A percentile compares a stretch with the other conserved stretches of the same genome.
Conservation (phyloP, 1,140 invertebrate genomes). For the Panagrolaimus sp. region DNA sequence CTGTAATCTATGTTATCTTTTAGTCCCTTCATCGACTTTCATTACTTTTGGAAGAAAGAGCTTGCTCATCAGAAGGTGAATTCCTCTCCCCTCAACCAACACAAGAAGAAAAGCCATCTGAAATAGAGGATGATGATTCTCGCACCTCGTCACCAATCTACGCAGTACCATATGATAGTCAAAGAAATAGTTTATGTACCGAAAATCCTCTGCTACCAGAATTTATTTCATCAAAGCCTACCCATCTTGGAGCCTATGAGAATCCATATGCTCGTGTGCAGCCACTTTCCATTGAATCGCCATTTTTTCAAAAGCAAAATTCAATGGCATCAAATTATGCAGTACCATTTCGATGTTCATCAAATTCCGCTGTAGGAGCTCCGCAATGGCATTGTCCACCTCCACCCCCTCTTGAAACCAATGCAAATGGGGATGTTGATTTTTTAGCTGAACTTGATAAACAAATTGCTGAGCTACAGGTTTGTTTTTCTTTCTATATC, state of each 20-base stretch:
- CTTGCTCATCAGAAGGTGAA: not conserved
- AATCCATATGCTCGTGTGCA: not conserved
- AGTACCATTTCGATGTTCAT: not conserved
- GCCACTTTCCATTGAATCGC: slow-evolving; percentile 7
- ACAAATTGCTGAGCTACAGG: slow-evolving; percentile 28
- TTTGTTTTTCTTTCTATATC: not conserved
- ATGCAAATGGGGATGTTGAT: slow-evolving; percentile 6
- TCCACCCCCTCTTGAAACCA: not conserved
- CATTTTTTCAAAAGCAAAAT: not conserved
- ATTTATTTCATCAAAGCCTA: not conserved
- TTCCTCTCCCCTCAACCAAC: slow-evolving; percentile 3
- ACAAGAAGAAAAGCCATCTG: not conserved
- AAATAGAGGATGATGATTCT: no score
- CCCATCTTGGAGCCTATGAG: not conserved
- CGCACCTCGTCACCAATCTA: slow-evolving; percentile 19
- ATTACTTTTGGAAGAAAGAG: slow-evolving; percentile 18
- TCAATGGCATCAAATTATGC: not conserved
- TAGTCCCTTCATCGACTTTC: slow-evolving; percentile 22
- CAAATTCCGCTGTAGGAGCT: no score
- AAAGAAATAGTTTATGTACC: not conserved
- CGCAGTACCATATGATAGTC: slow-evolving; percentile 24
- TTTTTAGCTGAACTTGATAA: slow-evolving; percentile 27
- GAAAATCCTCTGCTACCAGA: not conserved
- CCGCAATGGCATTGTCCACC: slow-evolving; percentile 8
- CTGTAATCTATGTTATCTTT: not conserved